Evolutionary conservation across 2,888 invertebrate genomes (phyloP).

Genomic region (Apantesis nais): DNA sequence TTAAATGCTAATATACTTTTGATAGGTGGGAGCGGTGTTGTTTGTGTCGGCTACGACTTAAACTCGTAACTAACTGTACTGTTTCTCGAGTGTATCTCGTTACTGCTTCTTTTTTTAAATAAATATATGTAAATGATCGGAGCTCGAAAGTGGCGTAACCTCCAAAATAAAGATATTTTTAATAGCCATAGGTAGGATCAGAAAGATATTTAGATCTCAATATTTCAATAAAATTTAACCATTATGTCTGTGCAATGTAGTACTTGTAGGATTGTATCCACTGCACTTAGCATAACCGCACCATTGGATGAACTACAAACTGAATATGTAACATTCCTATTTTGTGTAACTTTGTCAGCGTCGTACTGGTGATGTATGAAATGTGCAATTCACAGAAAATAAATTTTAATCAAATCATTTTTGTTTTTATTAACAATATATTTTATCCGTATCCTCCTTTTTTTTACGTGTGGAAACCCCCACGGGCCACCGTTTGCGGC

Average conservation of each 20-base stretch:
- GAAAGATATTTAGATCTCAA: conserved; percentile 1
- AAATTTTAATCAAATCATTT: conserved; percentile 43
- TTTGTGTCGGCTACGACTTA: too few species aligned
- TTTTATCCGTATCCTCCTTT: not conserved
- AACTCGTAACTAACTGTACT: not conserved
- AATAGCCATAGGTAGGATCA: not conserved
- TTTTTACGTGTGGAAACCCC: too few species aligned
- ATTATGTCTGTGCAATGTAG: conserved; percentile 12
- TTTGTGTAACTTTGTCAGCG: conserved; percentile 34
- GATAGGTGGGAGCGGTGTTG: too few species aligned
- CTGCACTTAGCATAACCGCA: conserved; percentile 12
- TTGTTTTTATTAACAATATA: conserved; percentile 13
- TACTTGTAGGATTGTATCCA: conserved; percentile 10
- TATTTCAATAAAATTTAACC: conserved; percentile 2
- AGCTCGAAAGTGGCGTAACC: not conserved
- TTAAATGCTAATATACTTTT: too few species aligned
- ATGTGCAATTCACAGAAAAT: conserved; percentile 39
- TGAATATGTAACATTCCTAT: conserved; percentile 42
- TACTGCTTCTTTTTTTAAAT: too few species aligned
- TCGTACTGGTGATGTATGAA: conserved; percentile 29
- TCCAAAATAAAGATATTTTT: not conserved
- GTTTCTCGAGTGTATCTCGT: too few species aligned
- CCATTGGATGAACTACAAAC: conserved; percentile 1
- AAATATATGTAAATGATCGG: too few species aligned
- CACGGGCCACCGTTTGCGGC: too few species aligned